These are phyloP conservation scores for Tyria jacobaeae DNA, from an alignment of 2,888 invertebrate genomes.

Conservation along the genomic window DNA sequence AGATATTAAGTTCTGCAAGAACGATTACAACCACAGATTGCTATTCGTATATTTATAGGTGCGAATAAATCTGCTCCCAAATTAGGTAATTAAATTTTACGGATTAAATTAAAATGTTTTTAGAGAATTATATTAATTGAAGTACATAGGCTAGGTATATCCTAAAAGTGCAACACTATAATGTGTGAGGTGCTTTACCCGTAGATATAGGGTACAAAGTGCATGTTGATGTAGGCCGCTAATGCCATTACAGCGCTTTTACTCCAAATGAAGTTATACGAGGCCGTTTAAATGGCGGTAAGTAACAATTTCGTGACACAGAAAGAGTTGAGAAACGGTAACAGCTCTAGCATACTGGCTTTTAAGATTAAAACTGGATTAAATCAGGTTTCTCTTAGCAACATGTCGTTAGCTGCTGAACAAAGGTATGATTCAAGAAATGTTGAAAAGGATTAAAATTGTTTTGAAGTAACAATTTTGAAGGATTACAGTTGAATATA, in stretches of 20 bases:
- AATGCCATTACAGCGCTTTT: constrained; percentile 23
- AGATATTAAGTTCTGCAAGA: background rate
- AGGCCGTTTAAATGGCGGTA: constrained; percentile 2
- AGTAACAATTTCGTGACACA: background rate
- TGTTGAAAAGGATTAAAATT: too few species aligned
- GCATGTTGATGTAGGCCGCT: constrained; percentile 26
- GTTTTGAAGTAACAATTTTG: too few species aligned
- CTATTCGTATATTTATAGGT: background rate
- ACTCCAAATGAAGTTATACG: constrained; percentile 21
- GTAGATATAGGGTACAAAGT: constrained; percentile 14
- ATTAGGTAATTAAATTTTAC: background rate
- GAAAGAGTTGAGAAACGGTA: background rate
- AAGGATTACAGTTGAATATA: too few species aligned
- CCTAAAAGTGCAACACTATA: background rate
- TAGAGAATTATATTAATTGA: background rate
- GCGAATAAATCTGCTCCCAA: background rate
- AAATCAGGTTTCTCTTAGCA: background rate
- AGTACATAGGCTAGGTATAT: background rate
- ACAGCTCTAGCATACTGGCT: background rate
- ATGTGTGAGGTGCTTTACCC: background rate
- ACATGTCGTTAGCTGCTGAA: too few species aligned
- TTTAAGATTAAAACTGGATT: background rate
- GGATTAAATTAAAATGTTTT: background rate
- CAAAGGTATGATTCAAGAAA: background rate
- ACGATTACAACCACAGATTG: background rate